phyloP scores from a whole-genome alignment of 2,888 invertebrate species.

The Drosophila hamatofila region DNA sequence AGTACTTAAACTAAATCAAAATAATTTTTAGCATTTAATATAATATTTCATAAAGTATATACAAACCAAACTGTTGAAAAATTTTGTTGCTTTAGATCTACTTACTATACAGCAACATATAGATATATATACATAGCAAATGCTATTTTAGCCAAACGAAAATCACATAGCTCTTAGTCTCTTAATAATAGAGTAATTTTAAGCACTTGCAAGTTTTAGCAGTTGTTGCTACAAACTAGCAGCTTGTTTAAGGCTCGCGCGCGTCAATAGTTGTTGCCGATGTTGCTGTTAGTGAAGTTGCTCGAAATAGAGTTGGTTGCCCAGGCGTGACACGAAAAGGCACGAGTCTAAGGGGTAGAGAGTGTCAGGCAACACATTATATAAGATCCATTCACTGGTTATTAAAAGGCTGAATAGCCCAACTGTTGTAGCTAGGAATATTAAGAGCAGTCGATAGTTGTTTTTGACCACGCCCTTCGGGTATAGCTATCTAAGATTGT shows the following conservation, averaged over 20 bases:
- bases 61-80: too few species aligned
- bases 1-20: not conserved
- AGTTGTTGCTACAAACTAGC: conserved; percentile 56
- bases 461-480: too few species aligned
- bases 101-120: too few species aligned
- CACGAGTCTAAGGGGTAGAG: not conserved
- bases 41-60: too few species aligned
- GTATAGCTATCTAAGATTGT: too few species aligned
- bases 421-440: not conserved
- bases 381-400: not conserved
- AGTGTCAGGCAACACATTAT: not conserved
- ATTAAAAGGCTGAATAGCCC: not conserved
- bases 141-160: too few species aligned
- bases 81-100: too few species aligned
- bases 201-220: conserved; percentile 18
- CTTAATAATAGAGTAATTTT: conserved; percentile 24
- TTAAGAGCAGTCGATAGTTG: too few species aligned
- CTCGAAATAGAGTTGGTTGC: conserved; percentile 14
- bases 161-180: too few species aligned
- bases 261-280: conserved; percentile 42
- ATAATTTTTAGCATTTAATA: not conserved
- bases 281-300: conserved; percentile 21
- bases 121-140: too few species aligned
- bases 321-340: not conserved
- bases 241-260: conserved; percentile 44